Conservation (phyloP, 2,113 vertebrate genomes). For the Aspidoscelis tigris region DNA sequence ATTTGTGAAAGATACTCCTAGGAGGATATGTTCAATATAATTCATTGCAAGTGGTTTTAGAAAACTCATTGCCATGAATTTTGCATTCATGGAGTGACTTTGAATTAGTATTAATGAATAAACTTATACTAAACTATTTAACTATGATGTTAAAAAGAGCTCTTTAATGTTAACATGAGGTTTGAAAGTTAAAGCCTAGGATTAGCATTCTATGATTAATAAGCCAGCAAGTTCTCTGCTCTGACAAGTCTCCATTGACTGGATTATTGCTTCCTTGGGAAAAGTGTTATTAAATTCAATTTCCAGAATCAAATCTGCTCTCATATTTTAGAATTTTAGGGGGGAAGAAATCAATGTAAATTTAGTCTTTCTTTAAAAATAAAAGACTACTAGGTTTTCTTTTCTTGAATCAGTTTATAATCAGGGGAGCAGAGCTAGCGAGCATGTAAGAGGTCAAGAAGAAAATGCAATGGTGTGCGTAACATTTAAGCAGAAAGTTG, state of each 20-base stretch:
- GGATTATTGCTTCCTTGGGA: constrained; percentile 31
- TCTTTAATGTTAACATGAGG: constrained; percentile 36
- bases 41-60: constrained; percentile 28
- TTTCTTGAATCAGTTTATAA: not conserved
- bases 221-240: constrained; percentile 15
- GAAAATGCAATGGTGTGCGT: not conserved
- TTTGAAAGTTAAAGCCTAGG: constrained; percentile 46
- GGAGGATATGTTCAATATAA: not conserved
- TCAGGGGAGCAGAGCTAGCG: not conserved
- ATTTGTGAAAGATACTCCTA: not conserved
- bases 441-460: not conserved
- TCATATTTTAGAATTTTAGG: constrained; percentile 37
- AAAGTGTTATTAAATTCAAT: constrained; percentile 31
- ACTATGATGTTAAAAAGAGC: not conserved
- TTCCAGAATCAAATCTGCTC: constrained; percentile 19
- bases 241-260: constrained; percentile 40
- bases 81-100: constrained; percentile 3
- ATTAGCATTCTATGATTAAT: constrained; percentile 45
- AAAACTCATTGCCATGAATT: not conserved
- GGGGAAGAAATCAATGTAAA: not conserved
- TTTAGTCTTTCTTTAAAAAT: not conserved
- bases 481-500: constrained; percentile 16
- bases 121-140: constrained; percentile 42
- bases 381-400: not conserved
- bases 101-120: constrained; percentile 29